Evolutionary conservation across 2,797 vertebrate species (phyloP), one percentile per base, ranked within the genome.

Genomic region (Acipenser ruthenus): DNA sequence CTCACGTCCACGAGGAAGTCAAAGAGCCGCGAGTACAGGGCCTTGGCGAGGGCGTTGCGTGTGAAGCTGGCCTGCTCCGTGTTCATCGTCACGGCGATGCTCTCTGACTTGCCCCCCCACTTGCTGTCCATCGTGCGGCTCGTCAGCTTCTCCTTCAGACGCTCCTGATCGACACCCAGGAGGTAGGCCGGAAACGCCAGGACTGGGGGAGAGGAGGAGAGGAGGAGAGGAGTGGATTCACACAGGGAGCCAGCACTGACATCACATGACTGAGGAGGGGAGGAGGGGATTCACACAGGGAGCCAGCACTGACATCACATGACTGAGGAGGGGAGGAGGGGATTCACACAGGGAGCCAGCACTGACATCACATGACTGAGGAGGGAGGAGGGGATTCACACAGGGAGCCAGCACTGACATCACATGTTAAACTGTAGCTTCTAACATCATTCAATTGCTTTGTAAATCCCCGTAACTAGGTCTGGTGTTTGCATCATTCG

Each of bases 61-160:
- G 84, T 74, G 81, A 92, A 93, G 50, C 70, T 76, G 48, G 91
- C 89, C 80, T 93, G 91, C 70, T 93, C 90, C 0, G 84, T 87
- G 75, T 91, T 92, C 62, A 92, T 74, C 3, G 91, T 93, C 48
- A 92, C 90, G 0, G 88, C 78, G 73, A 92, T 92, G 69, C 80
- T 83, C 74, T 92, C 90, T 0, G 80, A 86, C 78, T 84, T 87
- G 2, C 91, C 90, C 0, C 91, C 91, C 90, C 91, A 93, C 73
- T 89, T 89, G 74, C 91, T 90, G 83, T 93, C 91, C 88, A 93
- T 90, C 2, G 79, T 74, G 65, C 90, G 80, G 73, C 90, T 92
- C 72, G 90, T 93, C 71, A 93, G 77, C 64, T 92, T 93, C 13
- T 76, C 84, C 75, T 83, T 85, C 10, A 92, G 83, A 0, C 86